Percentiles rank a stretch among this genome's conserved stretches.
phyloP scores from a whole-genome alignment of 1,140 invertebrate genomes.

The Bombus pyrosoma region DNA sequence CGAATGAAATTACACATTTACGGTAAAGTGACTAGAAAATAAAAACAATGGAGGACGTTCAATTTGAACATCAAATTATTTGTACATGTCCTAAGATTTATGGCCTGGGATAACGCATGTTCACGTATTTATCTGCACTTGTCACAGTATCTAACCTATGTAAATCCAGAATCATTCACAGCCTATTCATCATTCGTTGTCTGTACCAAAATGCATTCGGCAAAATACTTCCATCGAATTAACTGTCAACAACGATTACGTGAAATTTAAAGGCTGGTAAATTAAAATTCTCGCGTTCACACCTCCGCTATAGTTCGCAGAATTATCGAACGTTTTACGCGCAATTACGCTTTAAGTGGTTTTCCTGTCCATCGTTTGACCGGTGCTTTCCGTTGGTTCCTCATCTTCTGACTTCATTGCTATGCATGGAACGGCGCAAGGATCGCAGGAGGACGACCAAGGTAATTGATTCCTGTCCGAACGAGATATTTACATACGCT shows the following conservation, averaged over 20 bases:
- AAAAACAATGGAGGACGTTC: too few species aligned
- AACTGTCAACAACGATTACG: background rate
- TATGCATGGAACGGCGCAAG: conserved; percentile 69
- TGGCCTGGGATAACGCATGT: too few species aligned
- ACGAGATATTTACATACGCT: conserved; percentile 74
- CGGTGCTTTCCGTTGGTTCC: background rate
- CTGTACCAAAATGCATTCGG: too few species aligned
- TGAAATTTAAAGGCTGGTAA: background rate
- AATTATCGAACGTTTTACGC: conserved; percentile 38
- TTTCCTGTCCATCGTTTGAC: conserved; percentile 5
- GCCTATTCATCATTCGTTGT: too few species aligned
- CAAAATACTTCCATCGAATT: too few species aligned
- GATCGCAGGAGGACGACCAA: conserved; percentile 51
- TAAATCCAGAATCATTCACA: too few species aligned
- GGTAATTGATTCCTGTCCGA: conserved; percentile 75
- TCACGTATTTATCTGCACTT: too few species aligned
- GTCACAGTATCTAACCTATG: too few species aligned
- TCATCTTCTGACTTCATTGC: conserved; percentile 66
- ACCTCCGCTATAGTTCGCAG: conserved; percentile 41
- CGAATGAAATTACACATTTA: too few species aligned
- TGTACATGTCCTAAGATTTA: too few species aligned
- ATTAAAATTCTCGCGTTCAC: conserved; percentile 54
- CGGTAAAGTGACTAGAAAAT: too few species aligned
- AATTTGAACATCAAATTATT: too few species aligned
- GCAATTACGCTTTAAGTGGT: conserved; percentile 49